These are phyloP conservation scores for Gymnoscopelus braueri DNA, from an alignment of 2,797 vertebrate species.

Conservation along the genomic window DNA sequence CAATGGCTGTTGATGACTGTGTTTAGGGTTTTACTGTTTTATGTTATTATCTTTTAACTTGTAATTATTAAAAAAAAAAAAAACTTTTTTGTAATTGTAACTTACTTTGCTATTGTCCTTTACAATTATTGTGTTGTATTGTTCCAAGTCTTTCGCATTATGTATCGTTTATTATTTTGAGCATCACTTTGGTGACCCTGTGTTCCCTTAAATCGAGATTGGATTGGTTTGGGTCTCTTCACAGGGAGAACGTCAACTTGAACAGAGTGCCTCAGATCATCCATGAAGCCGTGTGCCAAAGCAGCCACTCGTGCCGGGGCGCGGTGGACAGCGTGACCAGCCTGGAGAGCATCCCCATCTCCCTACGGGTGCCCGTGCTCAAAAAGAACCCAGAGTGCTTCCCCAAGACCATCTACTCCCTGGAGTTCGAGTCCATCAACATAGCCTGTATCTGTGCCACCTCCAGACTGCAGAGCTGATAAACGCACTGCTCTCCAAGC, in stretches of 20 bases:
- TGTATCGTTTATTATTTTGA: too few relatives aligned
- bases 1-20: too few relatives aligned
- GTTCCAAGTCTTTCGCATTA: too few relatives aligned
- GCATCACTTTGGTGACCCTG: too few relatives aligned
- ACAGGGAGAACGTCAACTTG: slow-evolving; percentile 77
- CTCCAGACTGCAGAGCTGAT: slow-evolving; percentile 68
- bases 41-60: too few relatives aligned
- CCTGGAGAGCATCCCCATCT: slow-evolving; percentile 79
- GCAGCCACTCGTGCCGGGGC: slow-evolving; percentile 73
- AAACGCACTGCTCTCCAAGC: not conserved
- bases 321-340: slow-evolving; percentile 58
- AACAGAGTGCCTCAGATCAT: slow-evolving; percentile 79
- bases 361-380: slow-evolving; percentile 80
- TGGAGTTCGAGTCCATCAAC: slow-evolving; percentile 81
- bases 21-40: too few relatives aligned
- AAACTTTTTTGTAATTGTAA: too few relatives aligned
- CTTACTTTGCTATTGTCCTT: too few relatives aligned
- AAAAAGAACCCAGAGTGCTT: slow-evolving; percentile 75
- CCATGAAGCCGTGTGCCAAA: slow-evolving; percentile 79
- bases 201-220: too few relatives aligned
- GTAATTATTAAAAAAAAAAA: too few relatives aligned
- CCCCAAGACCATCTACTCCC: slow-evolving; percentile 65
- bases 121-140: too few relatives aligned
- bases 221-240: not conserved
- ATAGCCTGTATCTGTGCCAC: slow-evolving; percentile 83